Evolutionary conservation across 1,140 invertebrate genomes (phyloP), one percentile per base, ranked within the genome.

Genomic region (Paraescarpia echinospica): DNA sequence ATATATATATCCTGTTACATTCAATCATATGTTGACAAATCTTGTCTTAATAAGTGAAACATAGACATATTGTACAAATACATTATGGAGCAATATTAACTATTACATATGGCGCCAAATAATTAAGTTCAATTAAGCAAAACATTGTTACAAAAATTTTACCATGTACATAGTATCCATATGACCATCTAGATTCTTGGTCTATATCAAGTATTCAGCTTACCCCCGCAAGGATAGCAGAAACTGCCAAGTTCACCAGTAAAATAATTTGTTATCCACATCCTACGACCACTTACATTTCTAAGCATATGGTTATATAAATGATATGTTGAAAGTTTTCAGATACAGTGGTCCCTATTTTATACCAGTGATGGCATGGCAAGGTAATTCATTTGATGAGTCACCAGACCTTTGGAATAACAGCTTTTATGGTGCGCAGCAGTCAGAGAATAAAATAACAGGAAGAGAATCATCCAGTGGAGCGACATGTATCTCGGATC

Each of bases 341-440:
- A 77, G 59, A 2, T 27, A 77, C 27, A 77, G 59, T 12, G 59
- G 22, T 77, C 22, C 22, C 9, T 0, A 77, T 18, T 77, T 77
- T 77, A 77, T 77, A 77, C 59, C 59, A 77, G 59, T 77, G 59
- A 77, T 77, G 59, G 59, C 59, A 77, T 77, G 59, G 59, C 59
- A 77, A 77, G 59, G 59, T 77, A 77, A 77, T 77, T 77, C 59
- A 4, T 77, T 77, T 77, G 59, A 77, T 18, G 59, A 77, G 22
- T 77, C 59, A 77, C 59, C 59, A 77, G 59, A 77, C 59, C 59
- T 77, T 27, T 77, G 59, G 59, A 77, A 12, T 77, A 77, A 77
- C 59, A 77, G 59, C 22, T 18, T 77, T 18, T 77, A 77, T 27
- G 59, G 59, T 77, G 59, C 59, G 22, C 59, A 77, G 27, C 59